Evolutionary conservation across 1,140 invertebrate species (phyloP).

Genomic region (Zaprionus capensis): DNA sequence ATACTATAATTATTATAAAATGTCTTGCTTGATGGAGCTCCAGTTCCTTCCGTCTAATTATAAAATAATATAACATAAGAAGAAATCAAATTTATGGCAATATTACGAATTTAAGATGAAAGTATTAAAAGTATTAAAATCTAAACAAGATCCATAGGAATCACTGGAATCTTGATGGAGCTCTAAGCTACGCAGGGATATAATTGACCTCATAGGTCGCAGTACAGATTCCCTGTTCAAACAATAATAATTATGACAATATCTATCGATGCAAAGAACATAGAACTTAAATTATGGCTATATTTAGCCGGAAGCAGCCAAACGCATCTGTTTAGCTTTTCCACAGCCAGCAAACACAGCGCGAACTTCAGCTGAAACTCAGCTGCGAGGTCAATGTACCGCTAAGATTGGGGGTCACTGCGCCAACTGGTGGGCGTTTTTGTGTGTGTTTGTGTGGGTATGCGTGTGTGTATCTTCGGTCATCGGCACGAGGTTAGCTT

Average conservation of each 20-base stretch:
- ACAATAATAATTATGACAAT: not conserved
- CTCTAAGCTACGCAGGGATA: too few species aligned
- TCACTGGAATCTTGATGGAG: too few species aligned
- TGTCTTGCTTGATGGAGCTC: too few species aligned
- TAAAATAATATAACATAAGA: too few species aligned
- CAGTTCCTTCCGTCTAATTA: too few species aligned
- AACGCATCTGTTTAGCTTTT: not conserved
- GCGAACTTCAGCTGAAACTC: not conserved
- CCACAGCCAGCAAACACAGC: not conserved
- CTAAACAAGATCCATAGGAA: too few species aligned
- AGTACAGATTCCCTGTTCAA: too few species aligned
- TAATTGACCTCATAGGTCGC: too few species aligned
- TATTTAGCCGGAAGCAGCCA: not conserved
- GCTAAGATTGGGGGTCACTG: slow-evolving; percentile 39
- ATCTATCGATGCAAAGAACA: not conserved
- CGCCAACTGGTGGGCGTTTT: slow-evolving; percentile 41
- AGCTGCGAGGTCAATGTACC: slow-evolving; percentile 38
- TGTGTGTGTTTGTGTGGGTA: not conserved
- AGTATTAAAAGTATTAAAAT: too few species aligned
- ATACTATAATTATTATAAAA: too few species aligned
- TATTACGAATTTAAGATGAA: too few species aligned
- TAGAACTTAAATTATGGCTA: not conserved
- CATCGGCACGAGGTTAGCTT: slow-evolving; percentile 21
- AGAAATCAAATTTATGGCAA: too few species aligned
- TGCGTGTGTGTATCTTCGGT: slow-evolving; percentile 6